phyloP scores from a whole-genome alignment of 2,888 invertebrate genomes.

The Napeogenes sylphis region DNA sequence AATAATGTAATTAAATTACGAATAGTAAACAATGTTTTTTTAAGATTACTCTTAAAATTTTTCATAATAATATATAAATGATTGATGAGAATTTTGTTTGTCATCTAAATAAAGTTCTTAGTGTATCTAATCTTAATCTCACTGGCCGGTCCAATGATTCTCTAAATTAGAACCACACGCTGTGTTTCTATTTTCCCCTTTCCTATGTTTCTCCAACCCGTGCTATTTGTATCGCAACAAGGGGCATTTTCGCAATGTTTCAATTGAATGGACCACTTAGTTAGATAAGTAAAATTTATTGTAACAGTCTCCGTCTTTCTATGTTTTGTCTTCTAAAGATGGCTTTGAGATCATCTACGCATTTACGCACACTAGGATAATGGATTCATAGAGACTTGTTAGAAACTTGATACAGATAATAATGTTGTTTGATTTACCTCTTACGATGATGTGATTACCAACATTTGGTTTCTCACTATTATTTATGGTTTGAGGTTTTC shows the following conservation, averaged over 20 bases:
- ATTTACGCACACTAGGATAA: conserved; percentile 21
- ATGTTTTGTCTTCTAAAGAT: conserved; percentile 42
- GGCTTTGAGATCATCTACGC: conserved; percentile 31
- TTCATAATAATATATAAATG: too few species aligned
- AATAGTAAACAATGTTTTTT: too few species aligned
- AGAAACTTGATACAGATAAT: not conserved
- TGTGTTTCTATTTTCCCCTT: conserved; percentile 57
- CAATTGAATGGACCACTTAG: conserved; percentile 59
- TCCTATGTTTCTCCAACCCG: conserved; percentile 48
- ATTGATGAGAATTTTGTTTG: too few species aligned
- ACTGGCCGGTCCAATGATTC: conserved; percentile 53
- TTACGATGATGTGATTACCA: not conserved
- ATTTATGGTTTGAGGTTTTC: too few species aligned
- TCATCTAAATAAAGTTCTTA: not conserved
- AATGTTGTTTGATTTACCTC: not conserved
- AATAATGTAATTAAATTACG: not conserved
- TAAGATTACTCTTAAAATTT: too few species aligned
- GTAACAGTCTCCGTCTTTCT: conserved; percentile 40
- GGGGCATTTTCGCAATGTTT: conserved; percentile 65
- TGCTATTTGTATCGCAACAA: conserved; percentile 65
- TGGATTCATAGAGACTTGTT: not conserved
- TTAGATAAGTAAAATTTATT: conserved; percentile 43
- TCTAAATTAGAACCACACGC: conserved; percentile 57
- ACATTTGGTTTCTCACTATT: too few species aligned
- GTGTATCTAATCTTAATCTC: conserved; percentile 15